phyloP scores from a whole-genome alignment of 2,797 vertebrate genomes.

The Phrynocephalus vlangalii region DNA sequence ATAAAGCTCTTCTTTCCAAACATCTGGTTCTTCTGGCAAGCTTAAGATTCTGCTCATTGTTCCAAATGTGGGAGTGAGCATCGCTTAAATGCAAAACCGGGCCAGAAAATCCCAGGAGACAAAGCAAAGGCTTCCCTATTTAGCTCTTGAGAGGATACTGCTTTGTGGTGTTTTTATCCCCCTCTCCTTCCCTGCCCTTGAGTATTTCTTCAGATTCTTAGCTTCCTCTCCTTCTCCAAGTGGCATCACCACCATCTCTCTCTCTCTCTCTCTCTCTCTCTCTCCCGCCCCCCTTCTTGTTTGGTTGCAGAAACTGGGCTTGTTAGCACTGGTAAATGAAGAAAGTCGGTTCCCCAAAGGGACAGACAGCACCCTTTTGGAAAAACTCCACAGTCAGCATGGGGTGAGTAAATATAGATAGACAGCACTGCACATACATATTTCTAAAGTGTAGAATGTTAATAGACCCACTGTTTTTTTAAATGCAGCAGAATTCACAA shows the following conservation, averaged over 20 bases:
- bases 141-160: background rate
- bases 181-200: background rate
- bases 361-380: slow-evolving; percentile 91
- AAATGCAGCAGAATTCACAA: background rate
- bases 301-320: slow-evolving; percentile 87
- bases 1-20: too few species aligned
- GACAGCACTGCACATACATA: slow-evolving; percentile 13
- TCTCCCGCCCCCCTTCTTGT: slow-evolving; percentile 33
- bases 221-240: background rate
- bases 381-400: slow-evolving; percentile 92
- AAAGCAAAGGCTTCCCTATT: background rate
- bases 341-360: slow-evolving; percentile 95
- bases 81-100: background rate
- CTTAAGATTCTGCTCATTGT: background rate
- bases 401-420: slow-evolving; percentile 80
- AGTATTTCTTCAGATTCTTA: background rate
- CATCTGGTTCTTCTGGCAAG: background rate
- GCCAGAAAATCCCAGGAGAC: background rate
- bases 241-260: slow-evolving; percentile 17
- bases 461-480: background rate
- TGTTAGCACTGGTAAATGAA: slow-evolving; percentile 93
- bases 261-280: slow-evolving; percentile 32
- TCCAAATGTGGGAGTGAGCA: background rate
- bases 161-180: too few species aligned
- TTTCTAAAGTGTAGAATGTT: background rate